Evolutionary conservation across 2,797 vertebrate genomes (phyloP).

Genomic region (Numenius phaeopus): DNA sequence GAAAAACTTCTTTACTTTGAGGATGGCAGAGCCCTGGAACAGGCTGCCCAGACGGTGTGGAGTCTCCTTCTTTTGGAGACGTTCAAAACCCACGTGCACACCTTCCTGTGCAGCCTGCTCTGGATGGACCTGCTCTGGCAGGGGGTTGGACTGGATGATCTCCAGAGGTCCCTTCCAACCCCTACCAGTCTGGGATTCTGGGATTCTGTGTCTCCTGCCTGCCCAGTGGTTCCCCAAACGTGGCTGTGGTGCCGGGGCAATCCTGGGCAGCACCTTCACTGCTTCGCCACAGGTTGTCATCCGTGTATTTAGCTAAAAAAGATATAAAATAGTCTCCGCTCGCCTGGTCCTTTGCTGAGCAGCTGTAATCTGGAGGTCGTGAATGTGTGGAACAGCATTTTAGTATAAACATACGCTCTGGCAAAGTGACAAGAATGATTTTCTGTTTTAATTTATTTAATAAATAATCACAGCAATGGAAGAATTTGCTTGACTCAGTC

Average conservation of each 20-base stretch:
- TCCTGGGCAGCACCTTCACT: background rate
- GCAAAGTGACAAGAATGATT: background rate
- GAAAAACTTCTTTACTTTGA: too few species aligned
- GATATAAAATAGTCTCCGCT: accelerated
- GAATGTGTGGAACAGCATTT: background rate
- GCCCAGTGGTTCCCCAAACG: accelerated
- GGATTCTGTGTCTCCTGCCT: background rate
- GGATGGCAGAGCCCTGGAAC: too few species aligned
- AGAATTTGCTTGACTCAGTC: background rate
- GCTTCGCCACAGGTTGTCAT: accelerated
- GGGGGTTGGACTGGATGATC: background rate
- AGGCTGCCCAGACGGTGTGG: too few species aligned
- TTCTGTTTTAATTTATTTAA: background rate
- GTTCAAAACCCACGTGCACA: background rate
- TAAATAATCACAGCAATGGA: background rate
- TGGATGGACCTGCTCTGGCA: background rate
- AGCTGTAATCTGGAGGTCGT: background rate
- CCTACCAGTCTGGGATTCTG: background rate
- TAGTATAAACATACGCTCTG: accelerated
- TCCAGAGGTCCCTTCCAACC: background rate
- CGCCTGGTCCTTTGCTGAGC: background rate
- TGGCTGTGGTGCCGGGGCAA: accelerated
- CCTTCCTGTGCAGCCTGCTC: too few species aligned
- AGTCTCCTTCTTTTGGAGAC: background rate
- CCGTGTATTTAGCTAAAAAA: too few species aligned